Base-by-base conservation (phyloP, 2,888 invertebrate species). In the Tetropium fuscum region DNA sequence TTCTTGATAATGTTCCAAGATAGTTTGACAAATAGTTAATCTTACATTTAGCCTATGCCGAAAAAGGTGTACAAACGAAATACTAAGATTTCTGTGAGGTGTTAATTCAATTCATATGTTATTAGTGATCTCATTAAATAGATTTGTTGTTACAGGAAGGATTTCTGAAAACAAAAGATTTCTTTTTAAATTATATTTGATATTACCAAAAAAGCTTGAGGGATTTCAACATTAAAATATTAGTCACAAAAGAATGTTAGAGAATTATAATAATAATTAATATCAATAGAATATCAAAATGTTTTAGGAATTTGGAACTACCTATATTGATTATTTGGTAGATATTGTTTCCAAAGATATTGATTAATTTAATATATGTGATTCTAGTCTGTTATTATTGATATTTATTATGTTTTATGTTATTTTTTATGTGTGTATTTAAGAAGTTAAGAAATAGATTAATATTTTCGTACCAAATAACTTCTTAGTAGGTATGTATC, bases 331-430 rank as follows among this genome's bases (percentile, higher is more conserved):
- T 63, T 51, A 56, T 48, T 54, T 64, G 40, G 38, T 55, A 60
- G 64, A 68, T 72, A 71, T 70, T 66, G 60, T 68, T 64, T 64
- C 30, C 53, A 66, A 64, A 62, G 68, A 68, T 70, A 70, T 67
- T 72, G 67, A 67, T 61, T 58, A 66, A 66, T 60, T 63, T 57
- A 55, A 65, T 34, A 1, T 13, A 6, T 65, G 72, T 71, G 72
- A 72, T 72, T 73, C 72, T 73, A 73, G 73, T 73, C 73, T 71
- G 63, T 66, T 68, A 60, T 63, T 61, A 68, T 59, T 71, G 65
- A 69, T 68, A 71, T 68, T 68, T 65, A 63, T 53, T 62, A 48
- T n/a, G n/a, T n/a, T n/a, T n/a, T n/a, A n/a, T 65, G 71, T 71
- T 70, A 65, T 70, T 66, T 68, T 68, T 43, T 71, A 68, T 66